Evolutionary conservation across 2,113 vertebrate species (phyloP).

Genomic region (Pantherophis guttatus): DNA sequence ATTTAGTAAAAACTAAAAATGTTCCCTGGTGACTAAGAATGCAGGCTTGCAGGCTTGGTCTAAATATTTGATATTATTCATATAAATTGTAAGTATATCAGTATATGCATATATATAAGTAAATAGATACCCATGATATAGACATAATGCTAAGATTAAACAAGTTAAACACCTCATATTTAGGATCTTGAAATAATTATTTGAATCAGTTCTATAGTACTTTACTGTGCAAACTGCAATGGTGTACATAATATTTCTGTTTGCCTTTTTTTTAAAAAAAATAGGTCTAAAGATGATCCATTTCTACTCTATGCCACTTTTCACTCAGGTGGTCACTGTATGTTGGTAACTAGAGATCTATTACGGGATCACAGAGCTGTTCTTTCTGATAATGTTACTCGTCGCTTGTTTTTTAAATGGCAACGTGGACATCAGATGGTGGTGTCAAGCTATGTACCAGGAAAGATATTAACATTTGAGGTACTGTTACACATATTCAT

Average conservation of each 20-base stretch:
- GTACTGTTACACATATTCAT: conserved; percentile 59
- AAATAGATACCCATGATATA: neutral
- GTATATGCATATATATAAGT: neutral
- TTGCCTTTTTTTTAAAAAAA: conserved; percentile 30
- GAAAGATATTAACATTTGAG: conserved; percentile 74
- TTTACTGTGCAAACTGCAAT: neutral
- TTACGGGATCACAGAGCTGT: conserved; percentile 96
- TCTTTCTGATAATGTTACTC: conserved; percentile 69
- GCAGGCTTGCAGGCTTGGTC: neutral
- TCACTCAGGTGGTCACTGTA: conserved; percentile 87
- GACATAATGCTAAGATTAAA: neutral
- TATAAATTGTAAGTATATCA: neutral
- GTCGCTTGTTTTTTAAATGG: conserved; percentile 93
- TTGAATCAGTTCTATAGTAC: conserved; percentile 38
- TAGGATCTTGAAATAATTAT: neutral
- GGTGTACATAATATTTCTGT: conserved; percentile 5
- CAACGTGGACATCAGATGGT: conserved; percentile 91
- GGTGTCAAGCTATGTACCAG: conserved; percentile 35
- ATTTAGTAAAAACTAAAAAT: neutral
- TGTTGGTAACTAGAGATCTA: conserved; percentile 88
- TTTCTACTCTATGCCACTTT: conserved; percentile 91
- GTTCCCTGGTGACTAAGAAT: neutral
- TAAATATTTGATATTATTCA: neutral
- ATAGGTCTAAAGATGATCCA: conserved; percentile 90
- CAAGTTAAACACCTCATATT: conserved; percentile 15